Evolutionary conservation across 2,888 invertebrate genomes (phyloP).

Genomic region (Lepas anatifera): DNA sequence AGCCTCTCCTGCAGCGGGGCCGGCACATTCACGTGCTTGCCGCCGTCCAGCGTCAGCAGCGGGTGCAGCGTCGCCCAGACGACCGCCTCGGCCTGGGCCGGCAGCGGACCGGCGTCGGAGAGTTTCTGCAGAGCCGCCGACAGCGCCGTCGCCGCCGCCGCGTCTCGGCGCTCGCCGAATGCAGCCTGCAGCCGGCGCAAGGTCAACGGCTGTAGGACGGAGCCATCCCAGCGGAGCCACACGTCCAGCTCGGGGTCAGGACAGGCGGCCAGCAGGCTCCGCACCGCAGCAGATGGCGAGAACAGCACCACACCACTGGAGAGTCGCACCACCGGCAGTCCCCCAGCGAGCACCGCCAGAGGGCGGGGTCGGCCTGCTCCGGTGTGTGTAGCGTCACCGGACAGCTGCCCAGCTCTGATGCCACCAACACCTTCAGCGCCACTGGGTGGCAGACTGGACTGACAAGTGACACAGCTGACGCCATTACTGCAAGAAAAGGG

Average conservation of each 20-base stretch:
- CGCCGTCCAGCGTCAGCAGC: constrained; percentile 4
- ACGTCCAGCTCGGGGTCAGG: neutral
- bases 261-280: neutral
- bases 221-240: constrained; percentile 1
- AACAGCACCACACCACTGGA: neutral
- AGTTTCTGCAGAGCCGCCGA: neutral
- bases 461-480: neutral
- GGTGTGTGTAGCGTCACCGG: neutral
- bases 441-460: neutral
- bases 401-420: neutral
- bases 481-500: too few relatives aligned
- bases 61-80: neutral
- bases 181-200: constrained; percentile 7
- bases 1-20: neutral
- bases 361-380: neutral
- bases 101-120: neutral
- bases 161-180: neutral
- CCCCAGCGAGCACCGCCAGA: neutral
- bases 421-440: neutral
- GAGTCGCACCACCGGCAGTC: neutral
- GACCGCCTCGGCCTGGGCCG: neutral
- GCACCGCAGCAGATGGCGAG: neutral
- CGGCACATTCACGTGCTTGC: neutral
- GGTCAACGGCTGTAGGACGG: neutral
- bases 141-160: neutral